Evolutionary conservation across 2,888 invertebrate species (phyloP), one percentile per base, ranked within the genome.

Genomic region (Tuta absoluta): DNA sequence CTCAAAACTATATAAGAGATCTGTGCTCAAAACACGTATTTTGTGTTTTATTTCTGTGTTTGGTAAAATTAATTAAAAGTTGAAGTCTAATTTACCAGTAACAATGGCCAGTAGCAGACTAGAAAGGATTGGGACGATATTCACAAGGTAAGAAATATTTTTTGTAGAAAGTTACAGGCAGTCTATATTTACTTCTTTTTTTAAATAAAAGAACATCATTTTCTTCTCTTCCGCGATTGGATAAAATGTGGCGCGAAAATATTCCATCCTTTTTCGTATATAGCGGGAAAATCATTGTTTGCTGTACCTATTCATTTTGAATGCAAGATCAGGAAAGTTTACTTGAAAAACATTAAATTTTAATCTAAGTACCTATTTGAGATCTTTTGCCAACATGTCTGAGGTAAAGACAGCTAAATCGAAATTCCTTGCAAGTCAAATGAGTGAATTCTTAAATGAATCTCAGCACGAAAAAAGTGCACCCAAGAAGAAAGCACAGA

Each of bases 111-210:
- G 93, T 68, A 94, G 94, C 82, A 92, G 95, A 72, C 87, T 95
- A 68, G 95, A 95, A 87, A 94, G 94, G 84, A 94, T 95, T 75
- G 95, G 95, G 59, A 95, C 95, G 28, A 95, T 95, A 77, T 95
- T 93, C 75, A 91, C 94, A 3, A 92, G 95, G 95, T 95, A 89
- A 71, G 79, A 73, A 56, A 63, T 33, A 33, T 12, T 38, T 57
- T 69, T 68, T 41, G 21, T 28, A 49, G 12, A 28, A 60, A 61
- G n/a, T 21, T 41, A 37, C 57, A 37, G 37, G 49, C 49, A 23
- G 7, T 33, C 23, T 56, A 28, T 28, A 24, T 24, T 41, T 60
- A 4, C 41, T 60, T 60, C 19, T 19, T 21, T 45, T 51, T 51
- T 21, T n/a, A 14, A 41, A 23, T 60, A 21, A 24, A 45, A 41